phyloP scores from a whole-genome alignment of 1,140 invertebrate genomes.

The Laupala kohalensis region DNA sequence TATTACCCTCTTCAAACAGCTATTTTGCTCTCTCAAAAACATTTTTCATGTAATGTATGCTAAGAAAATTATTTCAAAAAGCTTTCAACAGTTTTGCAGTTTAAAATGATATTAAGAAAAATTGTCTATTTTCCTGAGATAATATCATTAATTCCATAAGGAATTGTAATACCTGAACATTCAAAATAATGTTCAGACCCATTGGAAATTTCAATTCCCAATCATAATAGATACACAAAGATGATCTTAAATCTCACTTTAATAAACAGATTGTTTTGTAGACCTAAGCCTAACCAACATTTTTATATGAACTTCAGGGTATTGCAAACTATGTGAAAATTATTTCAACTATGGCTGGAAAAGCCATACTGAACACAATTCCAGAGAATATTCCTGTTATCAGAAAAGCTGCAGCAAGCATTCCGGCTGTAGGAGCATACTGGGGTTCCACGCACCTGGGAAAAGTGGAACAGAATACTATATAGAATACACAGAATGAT shows the following conservation, averaged over 20 bases:
- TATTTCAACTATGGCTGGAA: not conserved
- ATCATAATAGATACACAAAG: too few relatives aligned
- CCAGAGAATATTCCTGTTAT: constrained; percentile 81
- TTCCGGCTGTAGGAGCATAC: constrained; percentile 77
- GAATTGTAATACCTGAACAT: too few relatives aligned
- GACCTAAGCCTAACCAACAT: too few relatives aligned
- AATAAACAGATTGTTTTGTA: too few relatives aligned
- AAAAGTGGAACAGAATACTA: not conserved
- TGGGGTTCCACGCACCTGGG: constrained; percentile 69
- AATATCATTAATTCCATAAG: not conserved
- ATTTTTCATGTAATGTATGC: not conserved
- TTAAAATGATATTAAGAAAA: not conserved
- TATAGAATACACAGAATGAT: too few relatives aligned
- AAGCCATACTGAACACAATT: constrained; percentile 56
- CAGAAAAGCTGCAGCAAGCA: constrained; percentile 84
- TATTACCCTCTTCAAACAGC: too few relatives aligned
- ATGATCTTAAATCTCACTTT: too few relatives aligned
- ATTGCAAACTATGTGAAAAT: too few relatives aligned
- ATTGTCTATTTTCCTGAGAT: not conserved
- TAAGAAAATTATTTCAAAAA: not conserved
- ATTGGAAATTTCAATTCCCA: too few relatives aligned
- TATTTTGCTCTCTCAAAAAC: too few relatives aligned
- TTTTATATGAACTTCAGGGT: too few relatives aligned
- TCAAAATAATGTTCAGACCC: not conserved
- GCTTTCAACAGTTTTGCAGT: not conserved